phyloP scores from a whole-genome alignment of 2,113 vertebrate species.

The Orycteropus afer region DNA sequence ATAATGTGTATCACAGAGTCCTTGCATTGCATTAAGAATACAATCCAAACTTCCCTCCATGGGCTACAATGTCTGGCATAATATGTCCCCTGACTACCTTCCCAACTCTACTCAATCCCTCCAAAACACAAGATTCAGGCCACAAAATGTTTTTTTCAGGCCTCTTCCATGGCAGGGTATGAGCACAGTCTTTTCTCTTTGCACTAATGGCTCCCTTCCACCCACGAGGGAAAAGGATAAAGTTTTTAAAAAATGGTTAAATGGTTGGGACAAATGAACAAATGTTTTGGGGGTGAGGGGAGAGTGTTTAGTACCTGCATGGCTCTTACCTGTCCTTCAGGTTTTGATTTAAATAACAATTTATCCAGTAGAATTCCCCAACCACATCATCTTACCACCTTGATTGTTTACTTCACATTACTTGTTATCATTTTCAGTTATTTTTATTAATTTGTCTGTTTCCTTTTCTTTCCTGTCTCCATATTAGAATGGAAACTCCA shows the following conservation, averaged over 20 bases:
- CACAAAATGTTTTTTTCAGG: not conserved
- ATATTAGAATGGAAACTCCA: not conserved
- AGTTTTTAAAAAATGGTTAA: not conserved
- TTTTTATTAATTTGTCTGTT: not conserved
- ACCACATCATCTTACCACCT: no score
- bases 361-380: not conserved
- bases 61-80: not conserved
- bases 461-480: not conserved
- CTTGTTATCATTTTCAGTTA: not conserved
- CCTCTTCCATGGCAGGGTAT: not conserved
- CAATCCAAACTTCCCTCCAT: not conserved
- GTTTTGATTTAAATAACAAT: not conserved
- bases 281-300: no score
- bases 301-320: not conserved
- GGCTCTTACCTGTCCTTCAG: not conserved
- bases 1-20: rapidly evolving
- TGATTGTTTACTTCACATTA: not conserved
- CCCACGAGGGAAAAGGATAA: not conserved
- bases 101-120: not conserved
- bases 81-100: not conserved
- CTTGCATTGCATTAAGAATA: not conserved
- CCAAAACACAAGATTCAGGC: rapidly evolving
- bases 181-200: not conserved
- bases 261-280: not conserved
- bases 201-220: not conserved